Base-by-base conservation (phyloP, 2,888 invertebrate genomes). In the Eucriotettix oculatus region DNA sequence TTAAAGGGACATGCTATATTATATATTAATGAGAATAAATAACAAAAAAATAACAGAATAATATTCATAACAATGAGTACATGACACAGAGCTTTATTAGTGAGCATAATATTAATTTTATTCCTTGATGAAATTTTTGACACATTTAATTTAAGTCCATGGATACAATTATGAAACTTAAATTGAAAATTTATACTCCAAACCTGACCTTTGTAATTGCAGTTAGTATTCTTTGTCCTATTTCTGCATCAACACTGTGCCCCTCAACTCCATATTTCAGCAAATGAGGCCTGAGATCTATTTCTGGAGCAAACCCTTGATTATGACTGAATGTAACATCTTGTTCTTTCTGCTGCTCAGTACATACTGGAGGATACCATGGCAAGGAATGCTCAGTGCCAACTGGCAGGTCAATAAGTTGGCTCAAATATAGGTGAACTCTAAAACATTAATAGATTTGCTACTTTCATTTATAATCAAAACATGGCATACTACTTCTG, bases 321-420 rank as follows among this genome's bases (percentile, higher is more conserved):
- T 58, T 41, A n/a, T 42, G 43, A 2, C 58, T 12, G n/a, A 54
- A 14, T 10, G 42, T 17, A 2, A 16, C 11, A 3, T 48, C 41
- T 12, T 56, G 52, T 44, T 54, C 44, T 10, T 16, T 16, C n/a
- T 56, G 41, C 29, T 40, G 11, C n/a, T 42, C 14, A 1, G 61
- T 42, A 67, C 88, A 89, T 10, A 79, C 73, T 0, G 88, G 88
- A 16, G 87, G 87, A 69, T 86, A 83, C 87, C 87, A 88, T 5
- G 88, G 88, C 63, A 88, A 72, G 54, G 83, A 79, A 66, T 87
- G 85, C 68, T 86, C 83, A 14, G 76, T 76, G 9, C 75, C 75
- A 14, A 74, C 72, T 10, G 79, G 75, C 56, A 87, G 76, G 10
- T 80, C 83, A 63, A 87, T 81, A 58, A 79, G 79, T 43, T 81